These are phyloP conservation scores for Sitobion miscanthi DNA, from an alignment of 1,140 invertebrate species.

Conservation along the genomic window DNA sequence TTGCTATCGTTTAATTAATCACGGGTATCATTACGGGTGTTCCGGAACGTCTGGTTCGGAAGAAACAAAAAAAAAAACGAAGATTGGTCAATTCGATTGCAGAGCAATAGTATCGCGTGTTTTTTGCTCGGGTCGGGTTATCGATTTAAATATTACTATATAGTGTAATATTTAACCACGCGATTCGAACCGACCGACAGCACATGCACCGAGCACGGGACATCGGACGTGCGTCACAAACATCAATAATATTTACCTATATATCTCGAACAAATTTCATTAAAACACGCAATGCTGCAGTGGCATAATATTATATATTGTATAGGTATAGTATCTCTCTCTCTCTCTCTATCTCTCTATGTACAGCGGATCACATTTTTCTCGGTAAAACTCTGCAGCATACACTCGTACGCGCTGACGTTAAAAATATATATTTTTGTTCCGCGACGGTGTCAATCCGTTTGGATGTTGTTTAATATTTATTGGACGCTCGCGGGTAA, in stretches of 20 bases:
- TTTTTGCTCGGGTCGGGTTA: not conserved
- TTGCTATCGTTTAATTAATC: constrained; percentile 6
- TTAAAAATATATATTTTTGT: not conserved
- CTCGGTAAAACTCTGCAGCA: not conserved
- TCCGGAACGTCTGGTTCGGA: not conserved
- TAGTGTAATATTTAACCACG: not conserved
- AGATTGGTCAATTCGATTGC: not conserved
- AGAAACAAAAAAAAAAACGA: not conserved
- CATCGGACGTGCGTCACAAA: not conserved
- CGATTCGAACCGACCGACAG: not conserved
- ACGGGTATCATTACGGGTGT: not conserved
- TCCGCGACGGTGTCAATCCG: not conserved
- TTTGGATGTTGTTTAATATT: not conserved
- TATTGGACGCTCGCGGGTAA: not conserved
- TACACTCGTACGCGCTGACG: not conserved
- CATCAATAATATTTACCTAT: not conserved
- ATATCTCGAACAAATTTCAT: not conserved
- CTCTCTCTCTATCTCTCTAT: too few relatives aligned
- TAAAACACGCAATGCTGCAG: not conserved
- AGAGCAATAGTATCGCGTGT: not conserved
- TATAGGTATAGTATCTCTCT: too few relatives aligned
- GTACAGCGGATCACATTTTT: not conserved
- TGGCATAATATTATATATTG: not conserved
- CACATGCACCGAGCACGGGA: not conserved
- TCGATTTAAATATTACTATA: not conserved